Conservation (phyloP, 2,888 invertebrate genomes). For the Philonicus albiceps region DNA sequence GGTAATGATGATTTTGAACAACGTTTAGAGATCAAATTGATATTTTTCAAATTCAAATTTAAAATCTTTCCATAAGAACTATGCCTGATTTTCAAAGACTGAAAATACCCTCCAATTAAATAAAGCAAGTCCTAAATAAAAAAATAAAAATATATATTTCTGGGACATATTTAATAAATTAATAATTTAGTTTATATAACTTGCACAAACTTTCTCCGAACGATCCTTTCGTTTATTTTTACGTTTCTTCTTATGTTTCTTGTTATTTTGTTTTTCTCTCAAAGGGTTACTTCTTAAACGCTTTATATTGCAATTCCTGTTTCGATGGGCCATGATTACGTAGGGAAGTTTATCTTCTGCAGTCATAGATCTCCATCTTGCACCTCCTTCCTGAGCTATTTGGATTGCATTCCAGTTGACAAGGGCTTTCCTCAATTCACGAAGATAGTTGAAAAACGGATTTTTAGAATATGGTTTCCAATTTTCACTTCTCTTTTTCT, state of each 20-base stretch:
- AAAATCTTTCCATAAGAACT: too few relatives aligned
- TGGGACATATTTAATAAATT: too few relatives aligned
- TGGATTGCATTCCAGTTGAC: neutral
- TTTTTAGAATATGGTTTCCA: neutral
- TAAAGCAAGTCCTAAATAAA: neutral
- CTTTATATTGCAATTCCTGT: constrained; percentile 17
- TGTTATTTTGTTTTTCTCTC: neutral
- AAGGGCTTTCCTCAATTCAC: constrained; percentile 9
- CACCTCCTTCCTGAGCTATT: constrained; percentile 29
- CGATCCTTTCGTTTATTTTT: neutral
- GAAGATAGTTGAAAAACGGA: constrained; percentile 42
- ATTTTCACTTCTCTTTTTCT: neutral
- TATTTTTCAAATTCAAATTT: too few relatives aligned
- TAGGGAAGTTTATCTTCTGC: constrained; percentile 43
- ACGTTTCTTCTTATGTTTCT: neutral
- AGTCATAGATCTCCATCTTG: constrained; percentile 41
- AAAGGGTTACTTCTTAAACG: neutral
- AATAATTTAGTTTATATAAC: constrained; percentile 8
- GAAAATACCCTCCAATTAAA: too few relatives aligned
- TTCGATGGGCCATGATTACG: constrained; percentile 18
- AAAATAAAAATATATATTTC: neutral
- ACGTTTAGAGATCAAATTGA: too few relatives aligned
- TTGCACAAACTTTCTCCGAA: neutral
- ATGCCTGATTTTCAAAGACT: too few relatives aligned
- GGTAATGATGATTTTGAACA: too few relatives aligned